These are phyloP conservation scores for Hydropotes inermis DNA, from an alignment of 2,113 vertebrate genomes.

Conservation along the genomic window DNA sequence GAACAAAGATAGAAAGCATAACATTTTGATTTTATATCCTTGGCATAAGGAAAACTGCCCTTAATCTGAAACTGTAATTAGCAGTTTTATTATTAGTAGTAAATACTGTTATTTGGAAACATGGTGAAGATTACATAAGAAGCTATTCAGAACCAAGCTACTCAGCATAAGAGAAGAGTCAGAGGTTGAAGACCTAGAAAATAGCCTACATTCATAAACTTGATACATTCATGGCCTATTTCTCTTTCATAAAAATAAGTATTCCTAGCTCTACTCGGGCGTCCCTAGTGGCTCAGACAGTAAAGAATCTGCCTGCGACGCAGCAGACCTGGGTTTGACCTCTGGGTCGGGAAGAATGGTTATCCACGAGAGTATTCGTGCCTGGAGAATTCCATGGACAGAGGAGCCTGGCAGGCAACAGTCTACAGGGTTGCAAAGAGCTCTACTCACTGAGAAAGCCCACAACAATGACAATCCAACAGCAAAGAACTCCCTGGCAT, in stretches of 20 bases:
- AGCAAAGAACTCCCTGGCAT: background rate
- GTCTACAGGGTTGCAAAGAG: background rate
- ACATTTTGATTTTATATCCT: background rate
- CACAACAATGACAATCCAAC: background rate
- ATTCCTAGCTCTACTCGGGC: background rate
- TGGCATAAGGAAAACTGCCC: background rate
- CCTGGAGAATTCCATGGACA: background rate
- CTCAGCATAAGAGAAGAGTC: background rate
- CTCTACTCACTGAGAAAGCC: background rate
- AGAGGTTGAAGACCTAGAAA: background rate
- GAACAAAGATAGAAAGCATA: background rate
- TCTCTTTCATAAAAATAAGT: background rate
- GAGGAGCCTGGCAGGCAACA: background rate
- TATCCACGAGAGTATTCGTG: background rate
- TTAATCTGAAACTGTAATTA: background rate
- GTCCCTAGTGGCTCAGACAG: background rate
- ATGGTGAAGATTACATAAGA: background rate
- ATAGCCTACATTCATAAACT: background rate
- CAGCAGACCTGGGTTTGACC: background rate
- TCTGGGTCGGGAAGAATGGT: background rate
- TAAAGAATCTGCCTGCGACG: background rate
- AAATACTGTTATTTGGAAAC: background rate
- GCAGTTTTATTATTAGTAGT: background rate
- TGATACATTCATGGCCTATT: background rate
- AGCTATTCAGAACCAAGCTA: conserved; percentile 17